A percentile compares a stretch with the other conserved stretches of the same genome.
Conservation (phyloP, 2,888 invertebrate species). For the Eupithecia vulgata region DNA sequence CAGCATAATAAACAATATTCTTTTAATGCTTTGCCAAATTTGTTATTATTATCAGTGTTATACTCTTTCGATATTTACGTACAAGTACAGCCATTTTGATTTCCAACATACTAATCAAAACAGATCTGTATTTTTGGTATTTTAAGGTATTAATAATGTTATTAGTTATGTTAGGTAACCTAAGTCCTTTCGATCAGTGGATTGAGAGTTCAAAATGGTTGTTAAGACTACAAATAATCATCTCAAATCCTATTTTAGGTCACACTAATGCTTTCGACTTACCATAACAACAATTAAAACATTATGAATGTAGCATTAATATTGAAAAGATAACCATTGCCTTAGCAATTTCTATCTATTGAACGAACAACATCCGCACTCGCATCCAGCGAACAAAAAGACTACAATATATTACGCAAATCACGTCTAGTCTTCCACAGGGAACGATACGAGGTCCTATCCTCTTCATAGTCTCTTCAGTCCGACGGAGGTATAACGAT, state of each 20-base stretch:
- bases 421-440: conserved; percentile 32
- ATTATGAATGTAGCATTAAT: neutral
- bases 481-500: conserved; percentile 77
- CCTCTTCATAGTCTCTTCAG: conserved; percentile 54
- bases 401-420: neutral
- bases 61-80: neutral
- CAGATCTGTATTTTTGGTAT: neutral
- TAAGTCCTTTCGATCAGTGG: neutral
- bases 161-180: neutral
- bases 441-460: conserved; percentile 37
- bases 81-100: neutral
- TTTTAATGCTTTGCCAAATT: neutral
- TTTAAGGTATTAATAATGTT: neutral
- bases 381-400: neutral
- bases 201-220: conserved; percentile 5
- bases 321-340: neutral
- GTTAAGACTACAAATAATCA: neutral
- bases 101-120: neutral
- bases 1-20: neutral
- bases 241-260: neutral
- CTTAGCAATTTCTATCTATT: neutral
- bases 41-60: neutral
- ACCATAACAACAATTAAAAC: too few species aligned
- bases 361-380: neutral
- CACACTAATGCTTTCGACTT: neutral